Evolutionary conservation across 1,140 invertebrate genomes (phyloP), one percentile per base, ranked within the genome.

Genomic region (Globodera rostochiensis): DNA sequence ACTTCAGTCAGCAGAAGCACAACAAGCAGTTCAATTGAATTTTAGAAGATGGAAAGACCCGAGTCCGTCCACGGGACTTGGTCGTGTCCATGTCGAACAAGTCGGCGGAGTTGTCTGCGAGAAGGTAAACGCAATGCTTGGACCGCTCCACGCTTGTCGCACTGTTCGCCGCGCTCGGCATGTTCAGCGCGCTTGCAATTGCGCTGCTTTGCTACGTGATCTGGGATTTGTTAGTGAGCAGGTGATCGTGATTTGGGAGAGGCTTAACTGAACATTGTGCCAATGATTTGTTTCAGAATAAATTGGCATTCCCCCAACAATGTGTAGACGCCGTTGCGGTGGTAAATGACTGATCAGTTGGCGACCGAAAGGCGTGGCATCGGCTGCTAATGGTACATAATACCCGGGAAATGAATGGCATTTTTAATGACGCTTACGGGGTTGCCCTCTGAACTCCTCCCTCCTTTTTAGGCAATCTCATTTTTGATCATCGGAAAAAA

Each of bases 1-100:
- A 45, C 19, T 50, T 19, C 25, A 0, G 19, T 21, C 21, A 73
- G 5, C 49, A 75, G 64, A 57, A 6, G 2, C 19, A 21, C 6
- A 21, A 7, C 57, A 76, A 21, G 19, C 49, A 49, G 45, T 5
- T 60, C 57, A 60, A 60, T 36, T 36, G 36, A 1, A 19, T 60
- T 60, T 71, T 71, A 64, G 77, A 78, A 5, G 69, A 78, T n/a
- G 77, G 77, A 36, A 70, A 78, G 25, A 64, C 66, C 25, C 9
- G 46, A n/a, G 66, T 69, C 7, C 77, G 70, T 25, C 77, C 53
- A 6, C 77, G 77, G 1, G 70, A 49, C 45, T 64, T 19, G 11
- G 64, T 67, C 0, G 45, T 50, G 50, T 46, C 19, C 0, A 15
- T 21, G 50, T 46, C 19, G 25, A 64, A n/a, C 45, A 49, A 78